Percentiles rank a stretch among this genome's conserved stretches.
Evolutionary conservation across 2,797 vertebrate species (phyloP).

Genomic region (Sylvilagus floridanus): DNA sequence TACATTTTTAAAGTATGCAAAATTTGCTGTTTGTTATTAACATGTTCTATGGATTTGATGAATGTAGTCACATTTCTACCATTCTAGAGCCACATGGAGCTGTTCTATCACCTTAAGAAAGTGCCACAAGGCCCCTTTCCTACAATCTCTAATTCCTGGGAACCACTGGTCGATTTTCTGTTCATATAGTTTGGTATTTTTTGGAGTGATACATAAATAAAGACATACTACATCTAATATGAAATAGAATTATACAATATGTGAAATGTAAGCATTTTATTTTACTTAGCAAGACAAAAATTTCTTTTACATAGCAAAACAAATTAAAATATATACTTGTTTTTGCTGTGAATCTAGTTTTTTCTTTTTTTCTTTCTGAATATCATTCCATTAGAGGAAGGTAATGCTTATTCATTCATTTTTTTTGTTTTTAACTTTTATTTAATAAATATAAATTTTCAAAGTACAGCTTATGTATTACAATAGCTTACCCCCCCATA

Average conservation of each 20-base stretch:
- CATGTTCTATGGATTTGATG: neutral
- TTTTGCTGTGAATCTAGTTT: neutral
- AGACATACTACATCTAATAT: too few relatives aligned
- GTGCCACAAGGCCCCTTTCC: neutral
- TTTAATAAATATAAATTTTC: too few relatives aligned
- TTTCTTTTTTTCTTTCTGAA: neutral
- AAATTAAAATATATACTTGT: neutral
- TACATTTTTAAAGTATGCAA: neutral
- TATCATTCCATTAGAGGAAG: neutral
- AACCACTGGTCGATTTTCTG: neutral
- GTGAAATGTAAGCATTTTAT: neutral
- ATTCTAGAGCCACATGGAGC: neutral
- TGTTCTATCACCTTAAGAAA: neutral
- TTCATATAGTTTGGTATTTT: neutral
- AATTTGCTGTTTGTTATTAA: neutral
- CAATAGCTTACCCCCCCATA: too few relatives aligned
- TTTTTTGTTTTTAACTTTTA: neutral
- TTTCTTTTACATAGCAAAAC: conserved; percentile 9
- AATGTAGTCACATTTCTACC: neutral
- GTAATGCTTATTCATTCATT: neutral
- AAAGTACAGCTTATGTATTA: too few relatives aligned
- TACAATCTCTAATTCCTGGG: neutral
- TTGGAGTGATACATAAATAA: neutral
- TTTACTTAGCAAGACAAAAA: neutral
- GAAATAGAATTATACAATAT: neutral